Evolutionary conservation across 2,888 invertebrate genomes (phyloP), one percentile per base, ranked within the genome.

Genomic region (Aleiodes alternator): DNA sequence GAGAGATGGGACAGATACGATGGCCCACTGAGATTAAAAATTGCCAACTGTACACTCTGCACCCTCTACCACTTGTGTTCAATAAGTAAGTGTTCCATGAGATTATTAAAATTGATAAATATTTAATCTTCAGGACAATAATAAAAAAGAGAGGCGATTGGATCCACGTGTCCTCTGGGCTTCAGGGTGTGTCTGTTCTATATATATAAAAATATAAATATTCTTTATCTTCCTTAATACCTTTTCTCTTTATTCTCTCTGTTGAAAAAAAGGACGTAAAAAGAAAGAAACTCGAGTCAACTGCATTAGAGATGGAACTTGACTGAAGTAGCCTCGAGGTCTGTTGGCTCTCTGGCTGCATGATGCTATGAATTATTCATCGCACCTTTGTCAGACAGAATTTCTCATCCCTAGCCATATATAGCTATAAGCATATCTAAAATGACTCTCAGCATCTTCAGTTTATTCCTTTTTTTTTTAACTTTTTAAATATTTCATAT

Each of bases 1-100:
- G 93, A 93, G 86, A 90, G 92, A 55, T 93, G 93, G 93, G 93
- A 93, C 79, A 91, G 92, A 85, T 93, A 92, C 88, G 93, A 93
- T 83, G 92, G 93, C 9, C 92, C 92, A 87, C 91, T 92, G 90
- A 90, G 92, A 79, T 90, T 93, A 81, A 93, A 92, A 90, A 92
- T 93, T 81, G 92, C 92, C 84, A 92, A 92, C 73, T 92, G 92
- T 85, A 91, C 92, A 72, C 90, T 93, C 61, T 91, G 92, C 83
- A 92, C 92, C 4, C 87, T 93, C 74, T 92, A 93, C 84, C 93
- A 93, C 86, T 88, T 93, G 77, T 92, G 92, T 88, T 90, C 90
- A 78, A 92, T 92, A 85, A 93, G 93, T 93, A 91, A 89, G 92
- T 34, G 6, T 91, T 89, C 83, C 48, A 69, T 57, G 48, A 31